Conservation (phyloP, 2,888 invertebrate species). For the Blastobasis lacticolella region DNA sequence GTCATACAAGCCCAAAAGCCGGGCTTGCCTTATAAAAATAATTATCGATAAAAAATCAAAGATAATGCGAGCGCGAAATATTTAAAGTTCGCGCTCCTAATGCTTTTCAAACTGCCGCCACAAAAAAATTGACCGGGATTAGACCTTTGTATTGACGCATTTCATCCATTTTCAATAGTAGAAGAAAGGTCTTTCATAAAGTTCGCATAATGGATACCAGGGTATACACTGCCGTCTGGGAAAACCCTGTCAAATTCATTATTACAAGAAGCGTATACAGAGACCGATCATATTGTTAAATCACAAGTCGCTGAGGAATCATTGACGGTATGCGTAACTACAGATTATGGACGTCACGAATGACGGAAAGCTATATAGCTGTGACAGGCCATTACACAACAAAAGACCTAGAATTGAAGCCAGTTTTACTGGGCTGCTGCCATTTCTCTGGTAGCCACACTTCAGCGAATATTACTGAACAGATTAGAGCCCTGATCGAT, state of each 20-base stretch:
- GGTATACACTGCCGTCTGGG: constrained; percentile 8
- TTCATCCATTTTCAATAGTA: constrained; percentile 9
- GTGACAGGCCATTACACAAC: constrained; percentile 7
- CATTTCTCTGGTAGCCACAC: constrained; percentile 4
- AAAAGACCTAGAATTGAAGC: constrained; percentile 1
- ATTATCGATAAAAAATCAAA: too few species aligned
- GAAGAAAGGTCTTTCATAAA: constrained; percentile 12
- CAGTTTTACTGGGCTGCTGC: constrained; percentile 3
- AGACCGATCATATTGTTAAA: not conserved
- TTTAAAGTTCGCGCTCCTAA: too few species aligned
- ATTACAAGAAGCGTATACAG: not conserved
- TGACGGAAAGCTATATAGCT: constrained; percentile 6
- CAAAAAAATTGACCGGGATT: too few species aligned
- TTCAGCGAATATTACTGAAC: not conserved
- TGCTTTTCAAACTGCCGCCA: too few species aligned
- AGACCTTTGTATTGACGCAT: not conserved
- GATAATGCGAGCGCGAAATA: too few species aligned
- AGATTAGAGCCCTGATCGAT: not conserved
- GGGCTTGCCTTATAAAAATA: too few species aligned
- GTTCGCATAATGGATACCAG: constrained; percentile 9
- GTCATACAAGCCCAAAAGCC: too few species aligned
- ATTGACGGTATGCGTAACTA: constrained; percentile 11
- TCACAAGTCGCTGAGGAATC: not conserved
- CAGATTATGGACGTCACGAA: constrained; percentile 17
- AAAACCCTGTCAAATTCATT: constrained; percentile 6